Base-by-base conservation (phyloP, 2,113 vertebrate genomes). In the Varanus salvator region DNA sequence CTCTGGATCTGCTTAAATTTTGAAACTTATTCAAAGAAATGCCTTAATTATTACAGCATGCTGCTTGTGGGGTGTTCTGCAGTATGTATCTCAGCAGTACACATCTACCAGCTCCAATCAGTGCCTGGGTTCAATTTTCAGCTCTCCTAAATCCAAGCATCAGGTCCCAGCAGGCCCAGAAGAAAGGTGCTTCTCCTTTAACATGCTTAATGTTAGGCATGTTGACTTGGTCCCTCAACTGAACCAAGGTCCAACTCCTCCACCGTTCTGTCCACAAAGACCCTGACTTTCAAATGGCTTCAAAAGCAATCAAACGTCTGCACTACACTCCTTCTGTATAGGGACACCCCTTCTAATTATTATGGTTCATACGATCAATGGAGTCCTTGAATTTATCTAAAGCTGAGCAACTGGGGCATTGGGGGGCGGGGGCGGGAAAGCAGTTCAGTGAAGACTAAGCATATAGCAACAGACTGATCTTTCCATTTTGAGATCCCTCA, bases 1-100 rank as follows among this genome's bases (percentile, higher is more conserved):
- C 86, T 93, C 88, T 96, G 92, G 90, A 93, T 95, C 86, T 92
- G 71, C 80, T 96, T 95, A 94, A 93, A 85, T 94, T 96, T 95
- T 96, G 91, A 92, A 96, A 94, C 71, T 0, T 1, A 93, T 94
- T 97, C 90, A 95, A 95, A 97, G 84, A 91, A 87, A 92, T 90
- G 54, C 44, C 88, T 94, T 95, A 95, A 96, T 95, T 95, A 95
- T 94, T 95, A 90, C 84, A 95, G 81, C 80, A 84, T 93, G 91
- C 3, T 91, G 0, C 90, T 96, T 95, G 94, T 92, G 86, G 64
- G 50, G 68, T 85, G 66, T 89, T 95, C 85, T 92, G 75, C 54
- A 93, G 82, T 80, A 90, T 94, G 83, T 81, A 92, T 94, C 69
- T 86, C 93, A 89, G 48, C 31, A 84, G 57, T 50, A 50, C 72